These are phyloP conservation scores for Stenoptilia bipunctidactyla DNA, from an alignment of 2,888 invertebrate genomes.

Conservation along the genomic window DNA sequence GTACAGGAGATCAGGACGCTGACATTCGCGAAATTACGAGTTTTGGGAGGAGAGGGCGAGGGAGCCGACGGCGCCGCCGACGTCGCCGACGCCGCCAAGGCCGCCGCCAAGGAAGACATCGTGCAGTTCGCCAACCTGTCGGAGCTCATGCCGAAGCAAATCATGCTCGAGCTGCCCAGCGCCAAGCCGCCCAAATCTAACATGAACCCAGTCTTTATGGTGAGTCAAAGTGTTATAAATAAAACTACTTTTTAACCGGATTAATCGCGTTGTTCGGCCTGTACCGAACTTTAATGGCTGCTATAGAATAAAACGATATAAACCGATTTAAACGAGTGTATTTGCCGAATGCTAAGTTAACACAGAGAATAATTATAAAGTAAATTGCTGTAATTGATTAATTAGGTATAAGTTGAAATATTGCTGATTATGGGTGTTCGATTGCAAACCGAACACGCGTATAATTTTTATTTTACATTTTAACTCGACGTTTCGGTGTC, in stretches of 20 bases:
- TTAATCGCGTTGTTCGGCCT: too few species aligned
- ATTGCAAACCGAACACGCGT: too few species aligned
- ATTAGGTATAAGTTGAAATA: too few species aligned
- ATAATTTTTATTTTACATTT: too few species aligned
- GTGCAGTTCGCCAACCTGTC: slow-evolving; percentile 19
- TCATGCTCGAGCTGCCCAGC: slow-evolving; percentile 77
- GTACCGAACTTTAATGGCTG: too few species aligned
- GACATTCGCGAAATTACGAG: slow-evolving; percentile 79
- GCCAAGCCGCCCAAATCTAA: slow-evolving; percentile 47
- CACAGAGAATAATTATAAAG: too few species aligned
- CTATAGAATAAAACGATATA: too few species aligned
- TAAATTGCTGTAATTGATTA: too few species aligned
- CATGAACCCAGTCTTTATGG: slow-evolving; percentile 73
- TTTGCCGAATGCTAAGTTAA: too few species aligned
- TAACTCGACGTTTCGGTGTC: too few species aligned
- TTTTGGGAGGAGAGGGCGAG: slow-evolving; percentile 53
- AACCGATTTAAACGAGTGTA: too few species aligned
- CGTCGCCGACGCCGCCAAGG: slow-evolving; percentile 12
- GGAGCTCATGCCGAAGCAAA: slow-evolving; percentile 79
- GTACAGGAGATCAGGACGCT: slow-evolving; percentile 92
- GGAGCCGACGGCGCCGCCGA: slow-evolving; percentile 21
- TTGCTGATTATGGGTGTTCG: too few species aligned
- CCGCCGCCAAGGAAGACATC: slow-evolving; percentile 12
- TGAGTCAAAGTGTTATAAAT: slow-evolving; percentile 22
- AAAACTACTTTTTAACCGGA: neutral